Conservation (phyloP, 53 echinoderm and acorn worm species). For the Paracentrotus lividus region DNA sequence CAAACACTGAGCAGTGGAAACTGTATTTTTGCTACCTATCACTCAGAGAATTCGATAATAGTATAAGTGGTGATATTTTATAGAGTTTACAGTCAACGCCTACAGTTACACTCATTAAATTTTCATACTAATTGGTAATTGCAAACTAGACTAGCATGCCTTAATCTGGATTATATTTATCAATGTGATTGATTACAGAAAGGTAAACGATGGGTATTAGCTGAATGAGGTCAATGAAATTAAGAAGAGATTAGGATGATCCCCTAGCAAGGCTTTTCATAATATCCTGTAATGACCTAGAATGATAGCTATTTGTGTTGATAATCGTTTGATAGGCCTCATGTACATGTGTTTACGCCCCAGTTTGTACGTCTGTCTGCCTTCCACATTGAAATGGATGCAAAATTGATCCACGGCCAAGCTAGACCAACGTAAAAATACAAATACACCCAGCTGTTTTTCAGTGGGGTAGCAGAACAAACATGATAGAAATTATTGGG, state of each 20-base stretch:
- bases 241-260: not conserved
- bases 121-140: too few species aligned
- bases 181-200: slow-evolving; percentile 6
- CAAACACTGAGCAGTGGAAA: too few species aligned
- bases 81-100: too few species aligned
- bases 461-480: not conserved
- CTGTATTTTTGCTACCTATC: too few species aligned
- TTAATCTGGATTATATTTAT: not conserved
- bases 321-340: not conserved
- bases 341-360: not conserved
- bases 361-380: not conserved
- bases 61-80: too few species aligned
- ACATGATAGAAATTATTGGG: not conserved
- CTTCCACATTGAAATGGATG: not conserved
- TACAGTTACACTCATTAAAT: too few species aligned
- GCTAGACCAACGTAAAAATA: not conserved
- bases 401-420: not conserved
- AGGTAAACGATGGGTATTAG: slow-evolving; percentile 2
- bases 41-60: too few species aligned
- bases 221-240: slow-evolving; percentile 1
- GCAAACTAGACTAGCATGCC: not conserved
- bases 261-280: slow-evolving; percentile 1
- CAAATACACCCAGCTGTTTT: not conserved
- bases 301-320: slow-evolving; percentile 13
- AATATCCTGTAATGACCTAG: not conserved